These are phyloP conservation scores for Holacanthella duospinosa DNA, from an alignment of 2,888 invertebrate species.

Conservation along the genomic window DNA sequence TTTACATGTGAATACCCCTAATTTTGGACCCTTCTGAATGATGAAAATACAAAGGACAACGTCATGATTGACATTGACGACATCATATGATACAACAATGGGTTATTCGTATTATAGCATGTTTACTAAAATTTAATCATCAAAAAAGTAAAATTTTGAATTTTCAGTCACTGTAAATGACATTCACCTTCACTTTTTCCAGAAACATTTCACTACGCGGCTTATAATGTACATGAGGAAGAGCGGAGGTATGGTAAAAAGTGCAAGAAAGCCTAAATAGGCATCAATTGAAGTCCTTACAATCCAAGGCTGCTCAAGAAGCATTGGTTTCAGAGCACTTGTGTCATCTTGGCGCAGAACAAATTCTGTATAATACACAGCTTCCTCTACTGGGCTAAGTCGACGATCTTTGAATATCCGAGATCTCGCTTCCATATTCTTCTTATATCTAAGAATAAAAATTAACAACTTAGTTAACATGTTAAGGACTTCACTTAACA, in stretches of 20 bases:
- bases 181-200: too few species aligned
- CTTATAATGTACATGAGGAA: not conserved
- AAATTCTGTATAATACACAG: slow-evolving; percentile 35
- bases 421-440: slow-evolving; percentile 28
- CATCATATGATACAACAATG: too few species aligned
- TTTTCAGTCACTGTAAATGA: too few species aligned
- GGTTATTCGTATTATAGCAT: too few species aligned
- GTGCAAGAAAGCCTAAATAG: slow-evolving; percentile 11
- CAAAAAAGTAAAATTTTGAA: too few species aligned
- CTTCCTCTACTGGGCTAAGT: slow-evolving; percentile 23
- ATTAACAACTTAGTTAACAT: not conserved
- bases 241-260: not conserved
- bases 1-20: too few species aligned
- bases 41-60: too few species aligned
- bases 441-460: slow-evolving; percentile 20
- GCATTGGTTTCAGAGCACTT: slow-evolving; percentile 25
- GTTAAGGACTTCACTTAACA: not conserved
- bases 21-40: too few species aligned
- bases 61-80: too few species aligned
- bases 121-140: too few species aligned
- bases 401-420: slow-evolving; percentile 29
- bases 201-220: not conserved
- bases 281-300: slow-evolving; percentile 28
- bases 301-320: slow-evolving; percentile 16
- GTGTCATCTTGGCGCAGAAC: slow-evolving; percentile 32